Evolutionary conservation across 2,113 vertebrate species (phyloP).

Genomic region (Salvator merianae): DNA sequence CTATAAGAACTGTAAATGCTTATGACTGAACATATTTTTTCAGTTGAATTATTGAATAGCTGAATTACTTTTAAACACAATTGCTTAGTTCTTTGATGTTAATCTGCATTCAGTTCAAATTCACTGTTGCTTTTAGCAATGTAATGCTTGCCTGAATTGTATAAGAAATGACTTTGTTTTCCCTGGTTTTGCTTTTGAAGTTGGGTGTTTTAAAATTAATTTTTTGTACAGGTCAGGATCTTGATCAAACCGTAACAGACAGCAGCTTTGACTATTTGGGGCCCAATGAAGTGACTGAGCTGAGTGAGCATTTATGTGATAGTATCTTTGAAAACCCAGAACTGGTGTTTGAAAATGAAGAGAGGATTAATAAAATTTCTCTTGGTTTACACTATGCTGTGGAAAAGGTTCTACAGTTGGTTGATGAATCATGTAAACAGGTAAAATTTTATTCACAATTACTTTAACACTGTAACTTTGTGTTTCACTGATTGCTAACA

Average conservation of each 20-base stretch:
- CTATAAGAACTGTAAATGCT: too few species aligned
- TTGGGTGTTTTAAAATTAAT: slow-evolving; percentile 12
- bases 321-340: slow-evolving; percentile 86
- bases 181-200: neutral
- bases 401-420: slow-evolving; percentile 86
- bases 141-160: neutral
- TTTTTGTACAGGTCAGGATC: slow-evolving; percentile 41
- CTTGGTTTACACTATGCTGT: slow-evolving; percentile 81
- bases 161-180: neutral
- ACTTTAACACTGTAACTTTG: neutral
- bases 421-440: slow-evolving; percentile 83
- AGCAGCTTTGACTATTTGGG: slow-evolving; percentile 62
- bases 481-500: neutral
- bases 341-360: slow-evolving; percentile 79
- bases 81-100: neutral
- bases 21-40: too few species aligned
- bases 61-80: too few species aligned
- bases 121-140: neutral
- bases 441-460: slow-evolving; percentile 65
- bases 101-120: neutral
- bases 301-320: slow-evolving; percentile 87
- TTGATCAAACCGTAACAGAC: slow-evolving; percentile 61
- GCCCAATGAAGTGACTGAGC: slow-evolving; percentile 78
- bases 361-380: slow-evolving; percentile 76
- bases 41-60: too few species aligned